A percentile compares a stretch with the other conserved stretches of the same genome.
phyloP scores from a whole-genome alignment of 2,797 vertebrate genomes.

The Cirrhinus mrigala region DNA sequence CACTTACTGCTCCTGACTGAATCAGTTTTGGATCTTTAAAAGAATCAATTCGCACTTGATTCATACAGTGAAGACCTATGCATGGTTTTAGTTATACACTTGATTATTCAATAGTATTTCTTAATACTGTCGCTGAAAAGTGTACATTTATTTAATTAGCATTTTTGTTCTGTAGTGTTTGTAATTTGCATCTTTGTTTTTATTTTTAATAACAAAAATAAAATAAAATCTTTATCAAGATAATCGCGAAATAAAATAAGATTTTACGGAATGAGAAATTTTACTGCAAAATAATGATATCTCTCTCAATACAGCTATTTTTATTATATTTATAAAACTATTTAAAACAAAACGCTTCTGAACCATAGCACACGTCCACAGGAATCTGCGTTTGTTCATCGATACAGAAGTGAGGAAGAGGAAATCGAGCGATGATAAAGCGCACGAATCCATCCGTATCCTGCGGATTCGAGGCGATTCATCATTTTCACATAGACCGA shows the following conservation, averaged over 20 bases:
- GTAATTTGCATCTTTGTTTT: not conserved
- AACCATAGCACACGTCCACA: too few relatives aligned
- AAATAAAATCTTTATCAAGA: too few relatives aligned
- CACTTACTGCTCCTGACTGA: not conserved
- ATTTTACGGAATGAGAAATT: too few relatives aligned
- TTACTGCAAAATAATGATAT: too few relatives aligned
- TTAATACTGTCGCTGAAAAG: too few relatives aligned
- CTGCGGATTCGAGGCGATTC: constrained; percentile 32
- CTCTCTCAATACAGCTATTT: not conserved
- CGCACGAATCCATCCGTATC: constrained; percentile 33
- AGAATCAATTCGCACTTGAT: not conserved
- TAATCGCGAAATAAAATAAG: not conserved
- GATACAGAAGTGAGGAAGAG: not conserved
- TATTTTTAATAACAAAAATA: not conserved
- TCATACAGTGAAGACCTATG: not conserved
- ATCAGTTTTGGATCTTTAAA: not conserved
- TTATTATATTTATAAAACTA: not conserved
- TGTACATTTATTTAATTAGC: too few relatives aligned
- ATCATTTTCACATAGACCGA: constrained; percentile 50
- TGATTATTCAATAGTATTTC: not conserved
- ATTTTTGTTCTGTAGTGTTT: not conserved
- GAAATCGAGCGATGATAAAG: not conserved
- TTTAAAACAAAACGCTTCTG: too few relatives aligned
- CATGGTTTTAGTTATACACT: not conserved
- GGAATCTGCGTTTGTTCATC: too few relatives aligned